Percentiles rank a stretch among this genome's conserved stretches.
Evolutionary conservation across 2,113 vertebrate genomes (phyloP).

Genomic region (Podiceps cristatus): DNA sequence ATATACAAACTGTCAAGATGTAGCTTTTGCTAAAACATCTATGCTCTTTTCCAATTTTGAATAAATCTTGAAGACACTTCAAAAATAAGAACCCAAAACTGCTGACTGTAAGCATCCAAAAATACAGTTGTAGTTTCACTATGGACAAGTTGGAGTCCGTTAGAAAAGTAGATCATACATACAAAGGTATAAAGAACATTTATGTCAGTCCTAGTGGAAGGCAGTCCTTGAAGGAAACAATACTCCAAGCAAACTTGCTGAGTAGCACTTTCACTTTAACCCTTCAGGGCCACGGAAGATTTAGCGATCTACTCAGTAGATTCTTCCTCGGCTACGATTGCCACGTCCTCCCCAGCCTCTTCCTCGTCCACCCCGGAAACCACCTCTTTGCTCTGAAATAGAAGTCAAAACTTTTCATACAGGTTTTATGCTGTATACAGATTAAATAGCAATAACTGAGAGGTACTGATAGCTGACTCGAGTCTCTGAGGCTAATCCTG

Average conservation of each 20-base stretch:
- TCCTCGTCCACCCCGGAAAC: constrained; percentile 92
- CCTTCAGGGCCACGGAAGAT: constrained; percentile 44
- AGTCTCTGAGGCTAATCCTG: background rate
- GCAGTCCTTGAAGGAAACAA: constrained; percentile 77
- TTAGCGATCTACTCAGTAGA: constrained; percentile 82
- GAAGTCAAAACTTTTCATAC: constrained; percentile 25
- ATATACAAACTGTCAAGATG: constrained; percentile 68
- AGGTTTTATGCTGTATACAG: background rate
- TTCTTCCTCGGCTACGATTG: constrained; percentile 91
- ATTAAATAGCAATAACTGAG: background rate
- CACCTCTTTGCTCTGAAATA: constrained; percentile 92
- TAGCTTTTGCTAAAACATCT: constrained; percentile 67
- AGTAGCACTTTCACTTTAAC: constrained; percentile 61
- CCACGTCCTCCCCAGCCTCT: constrained; percentile 92
- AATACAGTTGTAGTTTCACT: constrained; percentile 81
- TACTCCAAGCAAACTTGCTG: constrained; percentile 75
- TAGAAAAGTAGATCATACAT: constrained; percentile 88
- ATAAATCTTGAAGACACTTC: constrained; percentile 73
- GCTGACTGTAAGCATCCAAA: constrained; percentile 81
- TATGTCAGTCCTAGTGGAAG: constrained; percentile 81
- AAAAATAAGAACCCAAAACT: constrained; percentile 72
- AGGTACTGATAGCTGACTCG: background rate
- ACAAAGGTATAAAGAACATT: constrained; percentile 87
- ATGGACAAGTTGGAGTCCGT: constrained; percentile 79
- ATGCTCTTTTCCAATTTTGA: constrained; percentile 66